Evolutionary conservation across 1,140 invertebrate genomes (phyloP).

Genomic region (Drosophila ficusphila): DNA sequence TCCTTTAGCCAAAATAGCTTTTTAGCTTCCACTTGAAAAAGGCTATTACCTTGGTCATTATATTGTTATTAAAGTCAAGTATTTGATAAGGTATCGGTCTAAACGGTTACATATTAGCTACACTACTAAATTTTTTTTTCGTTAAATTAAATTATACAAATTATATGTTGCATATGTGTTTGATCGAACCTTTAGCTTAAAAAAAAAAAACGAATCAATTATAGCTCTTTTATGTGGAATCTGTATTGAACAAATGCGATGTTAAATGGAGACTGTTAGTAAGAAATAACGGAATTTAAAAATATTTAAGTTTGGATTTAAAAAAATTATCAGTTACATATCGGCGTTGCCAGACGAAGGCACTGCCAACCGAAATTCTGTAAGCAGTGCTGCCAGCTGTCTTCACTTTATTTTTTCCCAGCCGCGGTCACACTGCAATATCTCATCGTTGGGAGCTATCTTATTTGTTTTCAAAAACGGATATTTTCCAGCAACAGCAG

Average conservation of each 20-base stretch:
- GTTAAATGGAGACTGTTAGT: too few species aligned
- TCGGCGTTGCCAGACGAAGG: neutral
- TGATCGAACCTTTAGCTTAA: too few species aligned
- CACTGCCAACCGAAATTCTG: neutral
- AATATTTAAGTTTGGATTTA: neutral
- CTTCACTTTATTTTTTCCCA: neutral
- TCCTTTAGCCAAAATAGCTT: too few species aligned
- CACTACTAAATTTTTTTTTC: too few species aligned
- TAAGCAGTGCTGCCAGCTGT: neutral
- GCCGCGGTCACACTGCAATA: neutral
- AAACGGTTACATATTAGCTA: too few species aligned
- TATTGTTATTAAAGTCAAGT: slow-evolving; percentile 21
- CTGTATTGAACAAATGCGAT: too few species aligned
- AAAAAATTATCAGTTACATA: neutral
- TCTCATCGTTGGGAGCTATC: slow-evolving; percentile 5
- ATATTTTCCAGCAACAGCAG: slow-evolving; percentile 10
- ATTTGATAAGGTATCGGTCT: neutral
- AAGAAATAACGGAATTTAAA: too few species aligned
- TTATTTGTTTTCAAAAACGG: slow-evolving; percentile 29
- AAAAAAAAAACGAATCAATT: too few species aligned
- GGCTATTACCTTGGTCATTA: slow-evolving; percentile 15
- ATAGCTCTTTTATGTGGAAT: too few species aligned
- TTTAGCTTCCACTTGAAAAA: neutral
- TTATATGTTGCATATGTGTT: too few species aligned
- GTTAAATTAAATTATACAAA: too few species aligned